Base-by-base conservation (phyloP, 2,797 vertebrate genomes). In the Pelodytes ibericus region DNA sequence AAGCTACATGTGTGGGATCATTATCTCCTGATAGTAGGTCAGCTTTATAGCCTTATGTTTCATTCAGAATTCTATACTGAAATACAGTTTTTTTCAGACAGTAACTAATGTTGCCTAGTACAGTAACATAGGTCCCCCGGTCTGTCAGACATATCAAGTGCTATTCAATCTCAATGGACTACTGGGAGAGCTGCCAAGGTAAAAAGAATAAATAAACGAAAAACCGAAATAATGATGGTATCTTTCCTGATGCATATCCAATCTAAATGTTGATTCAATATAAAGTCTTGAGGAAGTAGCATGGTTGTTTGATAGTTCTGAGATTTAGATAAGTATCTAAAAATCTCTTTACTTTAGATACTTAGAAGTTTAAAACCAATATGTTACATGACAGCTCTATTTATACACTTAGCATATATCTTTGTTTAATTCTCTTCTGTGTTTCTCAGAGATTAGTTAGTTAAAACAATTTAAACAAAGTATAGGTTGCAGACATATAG, bases 151-250 rank as follows among this genome's bases (percentile, higher is more conserved):
- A 65, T 49, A 63, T 65, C 68, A 59, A 71, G 56, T 27, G 58
- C 15, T 22, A 68, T 13, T 47, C 69, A 49, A 69, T 57, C 13
- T 82, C 31, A 47, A 0, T 0, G 1, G 78, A 2, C 25, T 79
- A 72, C 71, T 79, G 73, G 58, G 64, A 49, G 44, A 78, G 6
- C 2, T 8, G 22, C 22, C 72, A 71, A 68, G 41, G 44, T 24
- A 30, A 72, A 51, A 41, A 59, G 44, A 77, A 56, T 53, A 69
- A 75, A 75, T 60, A 71, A 60, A 60, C 10, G 26, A 57, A 67
- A 9, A 30, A 15, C 16, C 5, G 10, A 64, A 53, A 71, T 44
- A 16, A n/a, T 24, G 61, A 66, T 47, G 59, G 1, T 30, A 30
- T 56, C 2, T 0, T 2, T 4, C 15, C 8, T 18, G 15, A 78